Base-by-base conservation (phyloP, 2,797 vertebrate species). In the Neopelma chrysocephalum region DNA sequence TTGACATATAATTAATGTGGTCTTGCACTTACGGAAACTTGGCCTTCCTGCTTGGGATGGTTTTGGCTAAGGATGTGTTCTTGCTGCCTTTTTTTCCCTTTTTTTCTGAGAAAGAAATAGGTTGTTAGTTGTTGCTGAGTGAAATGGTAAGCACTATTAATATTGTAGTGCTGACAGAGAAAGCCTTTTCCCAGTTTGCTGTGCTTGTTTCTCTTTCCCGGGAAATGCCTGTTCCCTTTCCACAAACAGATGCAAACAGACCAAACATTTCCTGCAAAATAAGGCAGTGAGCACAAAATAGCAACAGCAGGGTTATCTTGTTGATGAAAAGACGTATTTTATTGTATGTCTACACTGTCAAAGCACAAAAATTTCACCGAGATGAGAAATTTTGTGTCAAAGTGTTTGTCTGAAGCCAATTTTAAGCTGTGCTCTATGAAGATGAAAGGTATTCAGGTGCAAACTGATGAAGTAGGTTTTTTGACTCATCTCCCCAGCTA, bases 11-110 rank as follows among this genome's bases (percentile, higher is more conserved):
- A 97, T 95, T 89, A 95, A 96, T 93, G 65, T 79, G 78, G 78
- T 73, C 91, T 89, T 91, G 60, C 58, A 22, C 60, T 95, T 91
- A 76, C 0, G 50, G 94, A 97, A 97, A 97, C 87, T 96, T 95
- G 95, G 81, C 89, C 43, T 93, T 93, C 70, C 90, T 96, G 42
- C 87, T 93, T 54, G 71, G 54, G 80, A 81, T 94, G 68, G 72
- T 95, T 96, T 94, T 97, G 87, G 90, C 75, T 62, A 54, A 93
- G 85, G 73, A 66, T 82, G 47, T 85, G 58, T 89, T 84, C 83
- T 87, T 85, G 48, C 50, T 94, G 78, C 40, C 29, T 54, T n/a
- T 84, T 40, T 79, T 66, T 96, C 82, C 69, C 77, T 78, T 62
- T 96, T 85, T 73, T 81, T 78, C 62, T 43, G 34, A 62, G 68